Evolutionary conservation across 2,113 vertebrate genomes (phyloP).

Genomic region (Craseonycteris thonglongyai): DNA sequence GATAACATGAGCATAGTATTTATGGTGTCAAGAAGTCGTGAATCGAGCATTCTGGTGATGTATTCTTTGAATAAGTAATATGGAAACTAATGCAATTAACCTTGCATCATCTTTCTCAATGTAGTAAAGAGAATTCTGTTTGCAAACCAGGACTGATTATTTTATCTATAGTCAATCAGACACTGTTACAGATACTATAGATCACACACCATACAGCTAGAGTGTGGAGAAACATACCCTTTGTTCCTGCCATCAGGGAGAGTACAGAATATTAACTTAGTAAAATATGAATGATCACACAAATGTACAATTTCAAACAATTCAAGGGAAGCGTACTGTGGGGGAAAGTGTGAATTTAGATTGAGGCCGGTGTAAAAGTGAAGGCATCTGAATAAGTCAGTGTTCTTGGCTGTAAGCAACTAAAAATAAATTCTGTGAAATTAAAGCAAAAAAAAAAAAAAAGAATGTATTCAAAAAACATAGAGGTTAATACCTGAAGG

Average conservation of each 20-base stretch:
- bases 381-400: not conserved
- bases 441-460: not conserved
- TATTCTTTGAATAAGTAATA: not conserved
- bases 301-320: not conserved
- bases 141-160: not conserved
- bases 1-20: not conserved
- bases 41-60: not conserved
- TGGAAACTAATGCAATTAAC: not conserved
- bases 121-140: slow-evolving; percentile 14
- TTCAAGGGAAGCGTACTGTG: not conserved
- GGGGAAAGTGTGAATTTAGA: not conserved
- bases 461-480: not conserved
- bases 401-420: not conserved
- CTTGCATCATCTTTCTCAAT: not conserved
- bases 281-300: not conserved
- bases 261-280: not conserved
- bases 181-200: not conserved
- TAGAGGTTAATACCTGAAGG: not conserved
- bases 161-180: not conserved
- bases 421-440: not conserved
- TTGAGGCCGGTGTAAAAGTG: not conserved
- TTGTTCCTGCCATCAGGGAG: not conserved
- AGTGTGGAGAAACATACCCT: not conserved
- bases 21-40: not conserved
- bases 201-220: not conserved